Percentiles rank a stretch among this genome's conserved stretches.
These are phyloP conservation scores for Ceyx melanurus DNA, from an alignment of 2,113 vertebrate species.

Conservation along the genomic window DNA sequence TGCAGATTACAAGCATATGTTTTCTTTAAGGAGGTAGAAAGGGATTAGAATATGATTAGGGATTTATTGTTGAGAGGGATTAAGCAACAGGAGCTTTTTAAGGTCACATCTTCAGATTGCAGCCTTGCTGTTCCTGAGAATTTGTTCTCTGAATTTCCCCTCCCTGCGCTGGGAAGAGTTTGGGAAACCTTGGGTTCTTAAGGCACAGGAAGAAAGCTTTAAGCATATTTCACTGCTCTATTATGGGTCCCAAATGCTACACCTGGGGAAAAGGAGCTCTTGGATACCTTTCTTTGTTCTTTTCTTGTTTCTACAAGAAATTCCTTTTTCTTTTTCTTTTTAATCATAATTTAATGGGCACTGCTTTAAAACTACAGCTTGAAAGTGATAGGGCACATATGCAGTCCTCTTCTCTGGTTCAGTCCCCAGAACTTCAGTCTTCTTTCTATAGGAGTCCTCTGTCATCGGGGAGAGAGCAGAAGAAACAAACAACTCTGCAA, in stretches of 20 bases:
- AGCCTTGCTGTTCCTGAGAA: neutral
- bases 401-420: neutral
- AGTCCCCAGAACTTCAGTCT: neutral
- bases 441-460: neutral
- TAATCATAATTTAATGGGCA: neutral
- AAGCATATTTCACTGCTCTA: rapidly evolving
- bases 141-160: neutral
- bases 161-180: neutral
- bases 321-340: neutral
- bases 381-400: neutral
- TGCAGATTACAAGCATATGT: neutral
- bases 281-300: neutral
- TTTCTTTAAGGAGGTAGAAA: slow-evolving; percentile 22
- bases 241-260: neutral
- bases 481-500: neutral
- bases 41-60: slow-evolving; percentile 59
- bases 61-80: slow-evolving; percentile 43
- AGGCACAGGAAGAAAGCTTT: neutral
- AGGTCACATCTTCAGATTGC: slow-evolving; percentile 43
- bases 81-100: slow-evolving; percentile 48
- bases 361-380: neutral
- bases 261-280: neutral
- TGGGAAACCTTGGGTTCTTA: neutral
- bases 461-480: neutral
- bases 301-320: neutral